Base-by-base conservation (phyloP, 2,113 vertebrate genomes). In the Setophaga petechia region DNA sequence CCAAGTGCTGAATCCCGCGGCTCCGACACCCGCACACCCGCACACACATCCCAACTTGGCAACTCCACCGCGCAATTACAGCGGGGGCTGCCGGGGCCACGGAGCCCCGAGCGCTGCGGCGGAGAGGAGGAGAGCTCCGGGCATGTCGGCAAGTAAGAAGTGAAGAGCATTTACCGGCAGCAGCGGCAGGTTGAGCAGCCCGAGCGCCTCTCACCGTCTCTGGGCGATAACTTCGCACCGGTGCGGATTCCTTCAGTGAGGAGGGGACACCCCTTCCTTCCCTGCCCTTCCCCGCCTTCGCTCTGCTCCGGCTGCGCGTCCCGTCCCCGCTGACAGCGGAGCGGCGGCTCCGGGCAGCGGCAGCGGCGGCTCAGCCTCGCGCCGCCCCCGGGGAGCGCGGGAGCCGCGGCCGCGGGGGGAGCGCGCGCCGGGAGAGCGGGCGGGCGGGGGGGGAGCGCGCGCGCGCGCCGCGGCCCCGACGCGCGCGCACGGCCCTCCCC, bases 101-200 rank as follows among this genome's bases (percentile, higher is more conserved):
- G 12, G 84, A 75, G 91, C 71, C 78, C 76, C 92, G 68, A 13
- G 73, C 81, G 97, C 97, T 84, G 97, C 97, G 9, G 68, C 72
- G 52, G 25, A 94, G 94, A 83, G 31, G 57, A 75, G 81, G 58
- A 85, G 80, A 97, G 95, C 97, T 94, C 94, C 41, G 91, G 91
- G 97, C 97, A 87, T 76, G 92, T 52, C 95, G 65, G 96, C 95
- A 5, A 97, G 94, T 95, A 87, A 96, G 96, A 96, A 98, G 97
- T 65, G 96, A 95, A 95, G 95, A 97, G 95, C 97, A 89, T 98
- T 98, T 98, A 98, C 98, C 98, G n/a, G 97, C 96, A 30, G 55
- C 96, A 30, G 55, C 51, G 16, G 51, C 51, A 97, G 97, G 96
- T 95, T 94, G 97, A 97, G 97, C 97, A 96, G 97, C 97, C 97